These are phyloP conservation scores for Romanogobio albipinnatus DNA, from an alignment of 2,113 vertebrate genomes.

Conservation along the genomic window DNA sequence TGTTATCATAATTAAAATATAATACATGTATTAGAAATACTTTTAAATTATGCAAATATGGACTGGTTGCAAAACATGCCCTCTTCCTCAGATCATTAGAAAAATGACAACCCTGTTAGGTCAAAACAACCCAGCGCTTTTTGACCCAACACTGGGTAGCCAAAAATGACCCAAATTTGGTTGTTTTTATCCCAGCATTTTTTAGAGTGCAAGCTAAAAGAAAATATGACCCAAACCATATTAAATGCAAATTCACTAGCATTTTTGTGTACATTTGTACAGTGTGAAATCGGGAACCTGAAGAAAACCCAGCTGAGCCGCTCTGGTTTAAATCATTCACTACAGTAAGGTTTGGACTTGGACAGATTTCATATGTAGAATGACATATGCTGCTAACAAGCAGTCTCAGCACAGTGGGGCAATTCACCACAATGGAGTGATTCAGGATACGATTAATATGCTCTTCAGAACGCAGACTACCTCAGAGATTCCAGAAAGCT, in stretches of 20 bases:
- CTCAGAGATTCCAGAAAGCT: conserved; percentile 41
- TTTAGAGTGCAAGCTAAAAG: background rate
- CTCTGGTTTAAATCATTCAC: background rate
- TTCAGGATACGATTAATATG: conserved; percentile 10
- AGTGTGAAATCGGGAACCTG: background rate
- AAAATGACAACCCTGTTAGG: background rate
- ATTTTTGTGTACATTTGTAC: background rate
- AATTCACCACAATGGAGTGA: conserved; percentile 11
- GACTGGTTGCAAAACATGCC: background rate
- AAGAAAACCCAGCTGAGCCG: conserved; percentile 1
- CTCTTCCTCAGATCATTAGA: background rate
- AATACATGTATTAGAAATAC: background rate
- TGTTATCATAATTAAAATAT: background rate
- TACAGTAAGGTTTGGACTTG: background rate
- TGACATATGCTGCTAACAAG: conserved; percentile 16
- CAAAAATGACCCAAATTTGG: too few species aligned
- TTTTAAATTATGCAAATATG: background rate
- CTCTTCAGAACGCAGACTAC: conserved; percentile 18
- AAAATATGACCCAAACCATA: background rate
- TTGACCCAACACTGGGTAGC: too few species aligned
- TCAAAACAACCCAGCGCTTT: too few species aligned
- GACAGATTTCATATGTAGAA: background rate
- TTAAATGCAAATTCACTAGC: background rate
- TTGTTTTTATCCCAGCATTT: too few species aligned
- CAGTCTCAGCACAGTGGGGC: conserved; percentile 6